Conservation (phyloP, 2,888 invertebrate genomes). For the Phrixothrix hirtus region DNA sequence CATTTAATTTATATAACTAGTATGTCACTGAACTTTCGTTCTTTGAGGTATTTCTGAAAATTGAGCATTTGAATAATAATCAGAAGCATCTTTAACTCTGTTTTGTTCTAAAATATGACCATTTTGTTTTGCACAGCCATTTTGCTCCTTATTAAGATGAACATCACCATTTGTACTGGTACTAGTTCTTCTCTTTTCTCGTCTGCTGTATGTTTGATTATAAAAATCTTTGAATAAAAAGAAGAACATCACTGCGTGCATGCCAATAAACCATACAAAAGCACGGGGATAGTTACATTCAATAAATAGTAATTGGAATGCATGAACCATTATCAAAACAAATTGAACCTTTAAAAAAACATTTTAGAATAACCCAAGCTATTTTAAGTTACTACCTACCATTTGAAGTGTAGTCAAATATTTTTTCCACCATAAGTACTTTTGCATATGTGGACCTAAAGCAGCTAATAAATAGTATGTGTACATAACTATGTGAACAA, state of each 20-base stretch:
- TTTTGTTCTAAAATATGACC: conserved; percentile 39
- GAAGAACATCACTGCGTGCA: conserved; percentile 95
- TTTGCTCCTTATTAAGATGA: conserved; percentile 34
- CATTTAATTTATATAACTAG: conserved; percentile 18
- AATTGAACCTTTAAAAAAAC: conserved; percentile 72
- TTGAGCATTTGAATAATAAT: conserved; percentile 60
- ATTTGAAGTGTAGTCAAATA: conserved; percentile 92
- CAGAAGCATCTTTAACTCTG: conserved; percentile 50
- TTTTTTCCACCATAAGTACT: conserved; percentile 95
- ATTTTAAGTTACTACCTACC: conserved; percentile 57
- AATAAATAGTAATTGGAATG: conserved; percentile 87
- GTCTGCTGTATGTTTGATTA: conserved; percentile 71
- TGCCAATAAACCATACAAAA: conserved; percentile 96
- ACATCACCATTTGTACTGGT: conserved; percentile 41
- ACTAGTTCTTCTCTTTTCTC: conserved; percentile 24
- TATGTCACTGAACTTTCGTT: conserved; percentile 46
- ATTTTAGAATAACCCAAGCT: neutral
- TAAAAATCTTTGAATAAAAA: conserved; percentile 95
- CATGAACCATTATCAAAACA: conserved; percentile 86
- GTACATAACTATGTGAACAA: conserved; percentile 98
- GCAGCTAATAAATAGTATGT: conserved; percentile 90
- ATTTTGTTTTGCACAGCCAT: conserved; percentile 44
- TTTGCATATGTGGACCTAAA: conserved; percentile 82
- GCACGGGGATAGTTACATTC: conserved; percentile 91
- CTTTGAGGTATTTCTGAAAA: conserved; percentile 46